Base-by-base conservation (phyloP, 2,888 invertebrate genomes). In the Spisula solida region DNA sequence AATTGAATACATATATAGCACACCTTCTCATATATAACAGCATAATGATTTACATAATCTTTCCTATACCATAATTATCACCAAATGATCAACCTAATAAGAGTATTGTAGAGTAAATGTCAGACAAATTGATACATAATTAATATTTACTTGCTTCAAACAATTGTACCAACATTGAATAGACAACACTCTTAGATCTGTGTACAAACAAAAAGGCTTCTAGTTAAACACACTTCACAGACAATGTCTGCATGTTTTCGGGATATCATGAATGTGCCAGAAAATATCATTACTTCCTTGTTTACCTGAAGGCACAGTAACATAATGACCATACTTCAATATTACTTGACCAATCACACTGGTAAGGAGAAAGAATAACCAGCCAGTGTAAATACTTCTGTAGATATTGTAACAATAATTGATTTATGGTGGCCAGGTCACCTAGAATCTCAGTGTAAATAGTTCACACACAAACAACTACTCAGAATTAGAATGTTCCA, bases 141-240 rank as follows among this genome's bases (percentile, higher is more conserved):
- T 75, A 75, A 75, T 75, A 75, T 75, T 16, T 31, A 75, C 75
- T 18, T 1, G n/a, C 14, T 31, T 18, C 31, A 1, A 34, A 29
- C 25, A 6, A n/a, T 6, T 70, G 16, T 14, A 70, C 31, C 70
- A 70, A 70, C n/a, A 60, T 60, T 51, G 16, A 51, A 51, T 60
- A 60, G 60, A 70, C 75, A 75, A 75, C 75, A 75, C 31, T 75
- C 16, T 2, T 5, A 31, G 29, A 12, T 41, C 41, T 75, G 31
- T 16, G 31, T 75, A 75, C 75, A 75, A 75, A 70, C 70, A 70
- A 12, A 75, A 75, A 4, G 6, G 75, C 75, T 31, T 75, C 75
- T 75, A 34, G 75, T 75, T 25, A 75, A 75, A 75, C 75, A 75
- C 16, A 18, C n/a, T 75, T 14, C 31, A 34, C 31, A 31, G 29